Evolutionary conservation across 1,140 invertebrate species (phyloP), one percentile per base, ranked within the genome.

Genomic region (Ostrea edulis): DNA sequence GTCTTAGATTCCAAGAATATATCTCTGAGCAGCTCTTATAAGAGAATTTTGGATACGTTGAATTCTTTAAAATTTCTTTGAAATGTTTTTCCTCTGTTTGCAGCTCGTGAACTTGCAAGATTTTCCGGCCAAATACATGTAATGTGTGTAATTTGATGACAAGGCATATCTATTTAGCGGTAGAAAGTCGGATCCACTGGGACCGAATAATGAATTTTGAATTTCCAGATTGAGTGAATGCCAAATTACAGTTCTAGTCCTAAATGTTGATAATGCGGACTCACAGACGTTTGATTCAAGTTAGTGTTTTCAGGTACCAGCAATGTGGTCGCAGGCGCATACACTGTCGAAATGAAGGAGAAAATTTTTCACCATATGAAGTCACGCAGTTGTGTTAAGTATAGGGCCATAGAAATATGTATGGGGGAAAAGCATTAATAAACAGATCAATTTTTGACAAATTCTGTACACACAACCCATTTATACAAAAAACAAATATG

Each of bases 301-400:
- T 29, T 71, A 22, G 65, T 20, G 20, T 71, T 22, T 29, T 71
- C 65, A 71, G 65, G 20, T 71, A 20, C 84, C 25, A 85, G 84
- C 58, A 20, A 55, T 22, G n/a, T 22, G 9, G 84, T 54, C 9
- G 54, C 52, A 12, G 83, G 51, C 17, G 83, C 83, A 5, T 54
- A 54, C 83, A 25, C 17, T 84, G 53, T 54, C 11, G 25, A 58
- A 17, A 8, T 62, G 14, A 51, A 65, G 11, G 58, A 85, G 9
- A 88, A 62, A 20, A 22, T 85, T 85, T 85, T 85, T 29, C 84
- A 85, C 22, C 44, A 84, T 22, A 53, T 84, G 29, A 51, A 14
- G 44, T 52, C 82, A 53, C 14, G 52, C 2, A 53, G 1, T 8
- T 29, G n/a, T 29, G 22, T 14, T 14, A 9, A 84, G 82, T 84